Conservation (phyloP, 2,113 vertebrate genomes). For the Hoplias malabaricus region DNA sequence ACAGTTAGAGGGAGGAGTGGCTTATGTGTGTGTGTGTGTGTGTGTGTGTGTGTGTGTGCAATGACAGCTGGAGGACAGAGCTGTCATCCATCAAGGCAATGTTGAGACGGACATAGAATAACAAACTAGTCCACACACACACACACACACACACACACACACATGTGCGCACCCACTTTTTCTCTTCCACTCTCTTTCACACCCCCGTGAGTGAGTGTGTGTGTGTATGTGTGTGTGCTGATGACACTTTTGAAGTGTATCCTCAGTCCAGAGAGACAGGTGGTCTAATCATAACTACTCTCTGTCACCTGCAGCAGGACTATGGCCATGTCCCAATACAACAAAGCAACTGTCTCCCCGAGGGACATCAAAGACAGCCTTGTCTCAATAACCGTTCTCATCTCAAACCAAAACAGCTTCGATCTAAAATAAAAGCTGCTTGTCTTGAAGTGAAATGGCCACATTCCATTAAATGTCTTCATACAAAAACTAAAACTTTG, state of each 20-base stretch:
- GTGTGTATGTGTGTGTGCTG: not conserved
- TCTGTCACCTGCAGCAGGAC: not conserved
- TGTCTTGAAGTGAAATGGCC: too few relatives aligned
- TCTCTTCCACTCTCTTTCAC: not conserved
- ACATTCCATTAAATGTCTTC: too few relatives aligned
- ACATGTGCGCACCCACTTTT: not conserved
- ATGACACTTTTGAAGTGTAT: constrained; percentile 1
- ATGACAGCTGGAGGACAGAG: constrained; percentile 50
- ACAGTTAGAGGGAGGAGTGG: constrained; percentile 3
- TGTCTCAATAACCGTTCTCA: too few relatives aligned
- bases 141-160: not conserved
- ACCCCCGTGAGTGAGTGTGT: not conserved
- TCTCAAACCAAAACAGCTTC: too few relatives aligned
- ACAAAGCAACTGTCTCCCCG: not conserved
- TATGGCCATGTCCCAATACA: not conserved
- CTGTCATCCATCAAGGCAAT: constrained; percentile 61
- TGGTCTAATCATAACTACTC: constrained; percentile 25
- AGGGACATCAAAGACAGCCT: too few relatives aligned
- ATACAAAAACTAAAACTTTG: too few relatives aligned
- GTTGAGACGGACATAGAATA: constrained; percentile 54
- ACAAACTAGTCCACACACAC: constrained; percentile 35
- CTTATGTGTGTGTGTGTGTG: constrained; percentile 11
- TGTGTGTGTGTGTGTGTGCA: constrained; percentile 23
- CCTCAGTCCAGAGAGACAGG: constrained; percentile 7
- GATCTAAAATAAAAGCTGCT: too few relatives aligned